Evolutionary conservation across 2,797 vertebrate species (phyloP).

Genomic region (Gallinago solitaria): DNA sequence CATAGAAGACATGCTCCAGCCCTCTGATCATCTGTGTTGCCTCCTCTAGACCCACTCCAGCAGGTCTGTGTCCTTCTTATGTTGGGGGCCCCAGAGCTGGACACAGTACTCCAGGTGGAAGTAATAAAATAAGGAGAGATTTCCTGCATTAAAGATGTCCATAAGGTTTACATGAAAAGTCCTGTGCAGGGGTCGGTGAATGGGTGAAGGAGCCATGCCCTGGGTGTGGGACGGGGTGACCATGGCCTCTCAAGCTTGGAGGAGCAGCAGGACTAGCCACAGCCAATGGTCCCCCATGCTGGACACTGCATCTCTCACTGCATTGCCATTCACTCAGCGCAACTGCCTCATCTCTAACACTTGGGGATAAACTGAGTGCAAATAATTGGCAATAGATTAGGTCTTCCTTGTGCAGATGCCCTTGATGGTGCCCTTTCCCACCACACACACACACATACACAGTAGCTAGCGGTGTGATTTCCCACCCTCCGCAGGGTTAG

Average conservation of each 20-base stretch:
- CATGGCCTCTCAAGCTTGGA: rapidly evolving
- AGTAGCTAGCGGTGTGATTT: neutral
- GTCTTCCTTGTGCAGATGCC: neutral
- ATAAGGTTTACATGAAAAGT: neutral
- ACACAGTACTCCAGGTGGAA: neutral
- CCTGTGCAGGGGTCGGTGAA: neutral
- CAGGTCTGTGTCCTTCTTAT: neutral
- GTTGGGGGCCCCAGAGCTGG: neutral
- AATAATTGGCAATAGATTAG: neutral
- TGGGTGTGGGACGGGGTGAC: neutral
- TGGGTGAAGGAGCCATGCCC: rapidly evolving
- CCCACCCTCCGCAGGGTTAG: neutral
- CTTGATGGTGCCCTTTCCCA: neutral
- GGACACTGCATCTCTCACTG: neutral
- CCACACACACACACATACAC: neutral
- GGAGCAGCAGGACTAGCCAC: neutral
- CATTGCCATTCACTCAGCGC: neutral
- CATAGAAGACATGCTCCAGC: neutral
- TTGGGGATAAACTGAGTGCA: neutral
- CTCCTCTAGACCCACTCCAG: neutral
- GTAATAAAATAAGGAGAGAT: neutral
- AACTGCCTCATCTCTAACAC: neutral
- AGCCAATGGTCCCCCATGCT: rapidly evolving
- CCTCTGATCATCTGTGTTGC: neutral
- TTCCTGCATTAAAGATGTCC: neutral